These are phyloP conservation scores for Tribolium madens DNA, from an alignment of 1,140 invertebrate genomes.

Conservation along the genomic window DNA sequence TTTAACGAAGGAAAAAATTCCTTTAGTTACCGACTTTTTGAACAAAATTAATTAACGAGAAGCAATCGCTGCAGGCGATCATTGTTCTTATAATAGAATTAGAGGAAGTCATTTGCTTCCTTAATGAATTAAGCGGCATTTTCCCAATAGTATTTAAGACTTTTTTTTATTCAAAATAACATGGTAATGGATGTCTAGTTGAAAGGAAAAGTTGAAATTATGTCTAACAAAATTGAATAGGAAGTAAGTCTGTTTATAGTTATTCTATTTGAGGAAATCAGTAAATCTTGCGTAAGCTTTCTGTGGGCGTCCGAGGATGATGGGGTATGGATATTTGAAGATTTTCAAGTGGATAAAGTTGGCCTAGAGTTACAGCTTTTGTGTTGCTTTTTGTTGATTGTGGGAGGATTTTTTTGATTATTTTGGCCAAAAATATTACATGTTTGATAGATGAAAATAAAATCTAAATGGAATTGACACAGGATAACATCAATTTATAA, in stretches of 20 bases:
- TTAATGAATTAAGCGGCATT: background rate
- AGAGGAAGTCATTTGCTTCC: background rate
- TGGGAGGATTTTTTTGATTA: constrained; percentile 1
- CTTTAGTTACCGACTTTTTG: background rate
- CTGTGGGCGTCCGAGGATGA: constrained; percentile 7
- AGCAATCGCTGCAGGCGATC: constrained; percentile 19
- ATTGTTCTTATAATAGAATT: constrained; percentile 22
- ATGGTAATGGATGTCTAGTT: background rate
- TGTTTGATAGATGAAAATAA: constrained; percentile 2
- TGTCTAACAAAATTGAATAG: background rate
- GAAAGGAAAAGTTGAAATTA: background rate
- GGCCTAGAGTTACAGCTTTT: background rate
- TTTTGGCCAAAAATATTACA: too few species aligned
- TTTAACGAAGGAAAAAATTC: background rate
- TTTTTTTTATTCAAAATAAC: background rate
- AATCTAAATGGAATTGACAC: constrained; percentile 37
- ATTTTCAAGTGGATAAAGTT: constrained; percentile 14
- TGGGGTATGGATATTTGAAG: constrained; percentile 23
- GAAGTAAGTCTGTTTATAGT: background rate
- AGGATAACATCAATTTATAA: constrained; percentile 43
- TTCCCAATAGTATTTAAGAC: too few species aligned
- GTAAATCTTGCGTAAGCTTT: constrained; percentile 29
- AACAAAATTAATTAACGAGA: constrained; percentile 28
- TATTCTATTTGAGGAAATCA: constrained; percentile 14
- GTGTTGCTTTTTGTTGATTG: constrained; percentile 18